These are phyloP conservation scores for Peromyscus attwateri DNA, from an alignment of 2,797 vertebrate genomes.

Conservation along the genomic window DNA sequence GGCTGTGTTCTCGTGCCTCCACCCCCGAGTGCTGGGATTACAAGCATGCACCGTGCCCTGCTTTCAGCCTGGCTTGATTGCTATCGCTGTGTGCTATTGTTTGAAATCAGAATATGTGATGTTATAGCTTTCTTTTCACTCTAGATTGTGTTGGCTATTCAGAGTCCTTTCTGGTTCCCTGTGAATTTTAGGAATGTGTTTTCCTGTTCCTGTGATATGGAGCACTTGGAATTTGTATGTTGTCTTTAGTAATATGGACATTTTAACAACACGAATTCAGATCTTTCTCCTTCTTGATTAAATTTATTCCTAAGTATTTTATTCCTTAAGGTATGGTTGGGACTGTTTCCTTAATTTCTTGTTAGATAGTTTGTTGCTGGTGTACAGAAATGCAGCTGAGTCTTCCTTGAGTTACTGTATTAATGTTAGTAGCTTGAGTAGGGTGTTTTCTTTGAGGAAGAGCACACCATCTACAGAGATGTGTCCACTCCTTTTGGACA, in stretches of 20 bases:
- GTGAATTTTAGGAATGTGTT: background rate
- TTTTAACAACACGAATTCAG: background rate
- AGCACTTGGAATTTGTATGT: background rate
- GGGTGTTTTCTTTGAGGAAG: background rate
- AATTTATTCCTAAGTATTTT: background rate
- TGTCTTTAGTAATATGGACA: background rate
- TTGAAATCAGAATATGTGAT: background rate
- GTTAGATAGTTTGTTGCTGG: background rate
- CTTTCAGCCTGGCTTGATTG: background rate
- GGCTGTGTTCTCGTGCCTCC: background rate
- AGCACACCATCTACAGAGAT: background rate
- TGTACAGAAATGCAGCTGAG: background rate
- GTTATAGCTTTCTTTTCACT: background rate
- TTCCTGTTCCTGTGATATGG: background rate
- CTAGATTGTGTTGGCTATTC: background rate
- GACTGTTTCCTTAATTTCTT: background rate
- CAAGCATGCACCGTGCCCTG: background rate
- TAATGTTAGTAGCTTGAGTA: background rate
- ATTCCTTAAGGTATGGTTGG: background rate
- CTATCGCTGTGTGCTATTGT: background rate
- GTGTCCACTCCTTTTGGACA: background rate
- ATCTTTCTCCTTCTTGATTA: background rate
- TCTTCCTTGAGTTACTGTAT: background rate
- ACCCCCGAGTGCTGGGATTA: background rate
- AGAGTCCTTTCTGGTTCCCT: background rate